phyloP scores from a whole-genome alignment of 2,888 invertebrate species.

The Leucozona laternaria region DNA sequence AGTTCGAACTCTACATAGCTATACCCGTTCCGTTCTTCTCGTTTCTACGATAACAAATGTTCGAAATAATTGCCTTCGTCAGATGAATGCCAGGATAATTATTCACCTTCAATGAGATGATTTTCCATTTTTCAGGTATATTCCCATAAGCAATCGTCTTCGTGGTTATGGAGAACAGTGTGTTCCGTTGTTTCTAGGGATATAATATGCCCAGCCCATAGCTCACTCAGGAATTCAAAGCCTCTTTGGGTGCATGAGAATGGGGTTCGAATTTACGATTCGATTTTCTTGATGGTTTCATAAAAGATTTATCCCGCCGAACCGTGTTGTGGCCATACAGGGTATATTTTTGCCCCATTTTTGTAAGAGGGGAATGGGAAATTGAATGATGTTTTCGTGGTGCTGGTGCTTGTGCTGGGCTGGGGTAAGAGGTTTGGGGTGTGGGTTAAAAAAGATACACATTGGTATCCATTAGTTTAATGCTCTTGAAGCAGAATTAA shows the following conservation, averaged over 20 bases:
- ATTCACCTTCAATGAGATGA: slow-evolving; percentile 73
- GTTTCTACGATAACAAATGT: slow-evolving; percentile 69
- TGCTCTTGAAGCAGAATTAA: slow-evolving; percentile 83
- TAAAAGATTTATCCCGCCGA: slow-evolving; percentile 68
- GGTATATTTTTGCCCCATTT: neutral
- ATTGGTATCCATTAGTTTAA: slow-evolving; percentile 82
- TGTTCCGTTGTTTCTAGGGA: neutral
- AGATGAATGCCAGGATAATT: slow-evolving; percentile 69
- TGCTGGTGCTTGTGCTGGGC: too few relatives aligned
- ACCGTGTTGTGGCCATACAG: neutral
- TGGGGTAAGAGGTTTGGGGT: too few relatives aligned
- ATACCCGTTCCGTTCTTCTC: neutral
- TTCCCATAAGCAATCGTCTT: slow-evolving; percentile 56
- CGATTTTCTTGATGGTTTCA: slow-evolving; percentile 74
- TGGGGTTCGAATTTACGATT: slow-evolving; percentile 62
- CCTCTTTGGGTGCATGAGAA: neutral
- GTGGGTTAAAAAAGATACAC: slow-evolving; percentile 11
- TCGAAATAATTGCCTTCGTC: slow-evolving; percentile 71
- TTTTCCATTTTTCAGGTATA: slow-evolving; percentile 75
- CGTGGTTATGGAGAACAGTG: slow-evolving; percentile 7
- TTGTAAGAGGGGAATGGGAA: neutral
- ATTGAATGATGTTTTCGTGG: slow-evolving; percentile 15
- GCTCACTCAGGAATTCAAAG: slow-evolving; percentile 31
- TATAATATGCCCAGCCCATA: neutral
- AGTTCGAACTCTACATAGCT: neutral